These are phyloP conservation scores for Rotaria sp. DNA, from an alignment of 2,888 invertebrate genomes.

Conservation along the genomic window DNA sequence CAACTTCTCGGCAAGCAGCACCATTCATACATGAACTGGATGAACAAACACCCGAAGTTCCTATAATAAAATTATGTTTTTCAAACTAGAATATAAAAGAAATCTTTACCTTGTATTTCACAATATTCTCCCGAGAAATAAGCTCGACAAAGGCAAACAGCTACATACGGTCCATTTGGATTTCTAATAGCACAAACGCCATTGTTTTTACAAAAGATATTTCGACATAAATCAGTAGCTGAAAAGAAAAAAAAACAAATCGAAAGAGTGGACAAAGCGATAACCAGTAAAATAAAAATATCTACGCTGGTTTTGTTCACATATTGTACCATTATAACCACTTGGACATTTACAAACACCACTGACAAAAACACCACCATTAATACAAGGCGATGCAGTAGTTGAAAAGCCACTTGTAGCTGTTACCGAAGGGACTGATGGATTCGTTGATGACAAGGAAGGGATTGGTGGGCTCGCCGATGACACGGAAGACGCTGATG, in stretches of 20 bases:
- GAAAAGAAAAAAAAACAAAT: neutral
- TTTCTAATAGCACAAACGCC: neutral
- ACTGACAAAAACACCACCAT: neutral
- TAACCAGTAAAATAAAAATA: neutral
- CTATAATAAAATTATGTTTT: neutral
- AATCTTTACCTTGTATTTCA: neutral
- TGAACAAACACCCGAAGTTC: neutral
- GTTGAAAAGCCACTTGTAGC: no score
- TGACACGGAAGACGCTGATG: no score
- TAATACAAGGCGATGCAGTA: neutral
- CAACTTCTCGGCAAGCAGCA: neutral
- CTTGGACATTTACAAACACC: neutral
- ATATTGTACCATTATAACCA: neutral
- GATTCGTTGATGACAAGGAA: no score
- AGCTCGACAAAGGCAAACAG: neutral
- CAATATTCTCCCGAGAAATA: neutral
- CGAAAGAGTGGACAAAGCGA: neutral
- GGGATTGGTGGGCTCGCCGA: no score
- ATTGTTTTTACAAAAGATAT: neutral
- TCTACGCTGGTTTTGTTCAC: neutral
- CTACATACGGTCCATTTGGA: neutral
- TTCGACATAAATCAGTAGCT: neutral
- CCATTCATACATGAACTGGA: neutral
- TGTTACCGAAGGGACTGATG: no score
- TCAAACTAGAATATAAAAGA: neutral